Evolutionary conservation across 2,113 vertebrate genomes (phyloP).

Genomic region (Mustela nigripes): DNA sequence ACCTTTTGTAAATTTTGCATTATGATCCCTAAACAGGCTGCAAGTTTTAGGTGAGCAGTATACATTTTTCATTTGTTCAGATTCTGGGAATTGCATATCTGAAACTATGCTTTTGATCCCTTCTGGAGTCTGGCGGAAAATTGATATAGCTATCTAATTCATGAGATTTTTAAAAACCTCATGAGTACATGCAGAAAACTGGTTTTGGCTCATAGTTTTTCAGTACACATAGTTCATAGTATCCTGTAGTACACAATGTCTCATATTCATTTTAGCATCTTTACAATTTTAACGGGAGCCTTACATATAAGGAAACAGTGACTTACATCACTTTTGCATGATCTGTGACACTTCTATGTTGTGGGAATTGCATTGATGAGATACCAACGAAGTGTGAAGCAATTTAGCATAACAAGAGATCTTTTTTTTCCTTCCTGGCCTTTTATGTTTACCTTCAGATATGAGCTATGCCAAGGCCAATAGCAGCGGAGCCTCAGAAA

Average conservation of each 20-base stretch:
- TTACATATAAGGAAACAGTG: background rate
- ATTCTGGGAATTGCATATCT: background rate
- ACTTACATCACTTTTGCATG: rapidly evolving
- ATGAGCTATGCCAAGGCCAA: background rate
- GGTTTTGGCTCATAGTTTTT: background rate
- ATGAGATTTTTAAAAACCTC: slow-evolving; percentile 9
- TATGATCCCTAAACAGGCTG: background rate
- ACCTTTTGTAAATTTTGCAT: background rate
- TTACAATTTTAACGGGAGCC: background rate
- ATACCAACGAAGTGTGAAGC: background rate
- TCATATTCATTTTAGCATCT: background rate
- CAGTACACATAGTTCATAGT: background rate
- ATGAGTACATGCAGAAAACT: background rate
- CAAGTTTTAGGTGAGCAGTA: background rate
- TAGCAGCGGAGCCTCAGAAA: background rate
- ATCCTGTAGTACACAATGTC: background rate
- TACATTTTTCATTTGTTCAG: background rate
- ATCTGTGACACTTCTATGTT: background rate
- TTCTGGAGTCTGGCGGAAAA: slow-evolving; percentile 2
- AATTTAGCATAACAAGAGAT: background rate
- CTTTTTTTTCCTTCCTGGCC: background rate
- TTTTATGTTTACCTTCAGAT: background rate
- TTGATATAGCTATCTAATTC: background rate
- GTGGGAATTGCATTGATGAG: background rate
- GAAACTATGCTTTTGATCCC: background rate